Evolutionary conservation across 2,888 invertebrate genomes (phyloP).

Genomic region (Caenorhabditis parvicauda): DNA sequence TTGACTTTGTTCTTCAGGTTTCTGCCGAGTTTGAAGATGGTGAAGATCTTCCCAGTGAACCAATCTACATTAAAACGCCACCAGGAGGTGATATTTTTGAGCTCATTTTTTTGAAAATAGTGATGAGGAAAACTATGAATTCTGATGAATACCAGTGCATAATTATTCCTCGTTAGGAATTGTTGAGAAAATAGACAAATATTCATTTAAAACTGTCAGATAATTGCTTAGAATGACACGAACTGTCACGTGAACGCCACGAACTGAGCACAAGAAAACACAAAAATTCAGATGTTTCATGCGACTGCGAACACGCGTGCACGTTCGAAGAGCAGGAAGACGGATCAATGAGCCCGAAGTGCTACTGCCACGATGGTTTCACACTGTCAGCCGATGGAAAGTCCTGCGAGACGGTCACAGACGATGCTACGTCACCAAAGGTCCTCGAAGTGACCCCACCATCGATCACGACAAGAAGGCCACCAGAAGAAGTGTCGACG

Average conservation of each 20-base stretch:
- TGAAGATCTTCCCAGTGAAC: constrained; percentile 47
- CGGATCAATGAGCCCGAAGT: constrained; percentile 33
- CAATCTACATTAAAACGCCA: constrained; percentile 44
- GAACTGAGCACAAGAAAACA: neutral
- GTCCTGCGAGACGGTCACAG: constrained; percentile 35
- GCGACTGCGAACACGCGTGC: constrained; percentile 60
- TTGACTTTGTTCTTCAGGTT: constrained; percentile 15
- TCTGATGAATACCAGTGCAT: neutral
- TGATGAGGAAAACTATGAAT: too few relatives aligned
- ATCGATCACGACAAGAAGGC: constrained; percentile 27
- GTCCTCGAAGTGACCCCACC: constrained; percentile 36
- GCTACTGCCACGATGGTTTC: constrained; percentile 58
- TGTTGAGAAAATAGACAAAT: too few relatives aligned
- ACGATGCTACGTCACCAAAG: constrained; percentile 19
- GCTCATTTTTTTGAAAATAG: neutral
- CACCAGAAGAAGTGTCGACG: constrained; percentile 26
- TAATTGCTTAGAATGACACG: neutral
- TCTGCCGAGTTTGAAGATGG: constrained; percentile 53
- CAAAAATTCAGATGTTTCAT: constrained; percentile 51
- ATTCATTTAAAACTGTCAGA: too few relatives aligned
- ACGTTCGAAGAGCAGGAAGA: constrained; percentile 41
- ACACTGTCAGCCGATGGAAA: constrained; percentile 45
- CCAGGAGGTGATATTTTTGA: constrained; percentile 47
- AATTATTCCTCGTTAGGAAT: neutral
- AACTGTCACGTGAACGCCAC: too few relatives aligned